Conservation (phyloP, 1,140 invertebrate species). For the Drosophila lowei region DNA sequence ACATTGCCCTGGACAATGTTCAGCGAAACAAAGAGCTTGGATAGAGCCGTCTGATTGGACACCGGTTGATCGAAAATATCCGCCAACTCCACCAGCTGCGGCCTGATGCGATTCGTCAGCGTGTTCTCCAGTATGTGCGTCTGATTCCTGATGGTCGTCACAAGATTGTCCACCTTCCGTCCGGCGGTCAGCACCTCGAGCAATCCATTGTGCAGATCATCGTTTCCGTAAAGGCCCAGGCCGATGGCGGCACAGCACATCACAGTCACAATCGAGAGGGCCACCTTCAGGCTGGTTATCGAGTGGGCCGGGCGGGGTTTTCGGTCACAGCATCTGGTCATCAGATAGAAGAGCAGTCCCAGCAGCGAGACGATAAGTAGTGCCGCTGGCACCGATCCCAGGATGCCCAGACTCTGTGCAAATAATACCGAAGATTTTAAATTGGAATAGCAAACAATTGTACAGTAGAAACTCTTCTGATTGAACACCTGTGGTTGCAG, state of each 20-base stretch:
- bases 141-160: conserved; percentile 90
- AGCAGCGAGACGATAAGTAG: conserved; percentile 95
- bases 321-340: conserved; percentile 96
- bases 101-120: conserved; percentile 87
- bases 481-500: no score
- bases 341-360: conserved; percentile 93
- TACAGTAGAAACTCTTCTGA: no score
- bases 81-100: conserved; percentile 87
- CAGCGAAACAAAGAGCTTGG: conserved; percentile 87
- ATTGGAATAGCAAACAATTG: no score
- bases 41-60: conserved; percentile 89
- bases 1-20: conserved; percentile 88
- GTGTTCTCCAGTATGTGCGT: conserved; percentile 86
- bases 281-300: conserved; percentile 92
- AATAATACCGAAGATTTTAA: not conserved
- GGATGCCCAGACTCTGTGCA: conserved; percentile 92
- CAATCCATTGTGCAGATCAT: conserved; percentile 95
- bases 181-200: conserved; percentile 91
- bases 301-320: conserved; percentile 92
- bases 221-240: conserved; percentile 88
- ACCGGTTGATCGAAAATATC: conserved; percentile 90
- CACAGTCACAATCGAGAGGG: conserved; percentile 92
- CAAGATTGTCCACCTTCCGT: conserved; percentile 89
- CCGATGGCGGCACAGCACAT: conserved; percentile 91
- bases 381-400: conserved; percentile 94